A percentile compares a stretch with the other conserved stretches of the same genome.
Evolutionary conservation across 2,888 invertebrate species (phyloP).

Genomic region (Tuberolachnus salignus): DNA sequence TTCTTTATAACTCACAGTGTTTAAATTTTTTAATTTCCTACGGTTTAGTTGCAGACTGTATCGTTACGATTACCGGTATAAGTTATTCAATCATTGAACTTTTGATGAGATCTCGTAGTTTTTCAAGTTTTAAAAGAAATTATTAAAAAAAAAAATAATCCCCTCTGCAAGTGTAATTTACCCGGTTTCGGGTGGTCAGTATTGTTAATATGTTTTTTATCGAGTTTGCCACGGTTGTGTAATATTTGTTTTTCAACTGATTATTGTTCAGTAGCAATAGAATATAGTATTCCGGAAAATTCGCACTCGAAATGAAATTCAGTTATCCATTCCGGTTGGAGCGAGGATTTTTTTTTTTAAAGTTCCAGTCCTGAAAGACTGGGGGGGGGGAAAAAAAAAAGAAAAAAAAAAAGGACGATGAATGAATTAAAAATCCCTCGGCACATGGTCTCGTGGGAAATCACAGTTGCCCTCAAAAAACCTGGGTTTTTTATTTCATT

Average conservation of each 20-base stretch:
- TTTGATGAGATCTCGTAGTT: too few relatives aligned
- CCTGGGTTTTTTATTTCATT: slow-evolving; percentile 39
- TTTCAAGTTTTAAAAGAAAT: too few relatives aligned
- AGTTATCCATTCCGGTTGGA: slow-evolving; percentile 9
- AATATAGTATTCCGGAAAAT: slow-evolving; percentile 5
- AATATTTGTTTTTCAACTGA: not conserved
- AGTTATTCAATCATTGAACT: too few relatives aligned
- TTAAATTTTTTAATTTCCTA: too few relatives aligned
- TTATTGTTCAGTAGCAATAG: not conserved
- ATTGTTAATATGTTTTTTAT: not conserved
- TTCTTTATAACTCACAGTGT: too few relatives aligned
- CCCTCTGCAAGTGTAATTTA: not conserved
- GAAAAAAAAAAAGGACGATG: slow-evolving; percentile 47
- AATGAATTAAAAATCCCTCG: slow-evolving; percentile 55
- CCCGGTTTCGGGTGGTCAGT: not conserved
- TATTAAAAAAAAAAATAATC: not conserved
- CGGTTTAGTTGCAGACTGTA: too few relatives aligned
- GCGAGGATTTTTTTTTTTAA: slow-evolving; percentile 10
- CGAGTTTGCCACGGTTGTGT: not conserved
- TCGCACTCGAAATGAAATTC: slow-evolving; percentile 22
- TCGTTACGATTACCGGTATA: too few relatives aligned
- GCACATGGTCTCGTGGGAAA: slow-evolving; percentile 53
- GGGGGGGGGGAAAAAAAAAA: too few relatives aligned
- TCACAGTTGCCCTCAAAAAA: slow-evolving; percentile 51
- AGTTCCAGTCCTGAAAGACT: slow-evolving; percentile 35